Percentiles rank a stretch among this genome's conserved stretches.
These are phyloP conservation scores for Macheiramphus alcinus DNA, from an alignment of 2,113 vertebrate genomes.

Conservation along the genomic window DNA sequence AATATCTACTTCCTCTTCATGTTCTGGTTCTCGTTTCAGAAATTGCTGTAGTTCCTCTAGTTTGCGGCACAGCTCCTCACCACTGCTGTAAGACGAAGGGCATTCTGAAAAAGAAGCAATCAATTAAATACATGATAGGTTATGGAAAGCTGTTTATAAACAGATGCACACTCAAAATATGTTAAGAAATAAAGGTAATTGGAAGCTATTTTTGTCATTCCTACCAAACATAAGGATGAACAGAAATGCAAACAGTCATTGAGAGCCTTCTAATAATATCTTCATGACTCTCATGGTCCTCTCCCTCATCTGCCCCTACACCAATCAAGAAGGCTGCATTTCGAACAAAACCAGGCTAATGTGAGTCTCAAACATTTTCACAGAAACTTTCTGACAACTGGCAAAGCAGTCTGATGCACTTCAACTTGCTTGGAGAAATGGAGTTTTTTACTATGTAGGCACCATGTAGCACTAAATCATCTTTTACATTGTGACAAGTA, in stretches of 20 bases:
- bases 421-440: neutral
- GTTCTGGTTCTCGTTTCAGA: slow-evolving; percentile 90
- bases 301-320: neutral
- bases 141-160: slow-evolving; percentile 36
- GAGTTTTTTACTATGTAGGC: neutral
- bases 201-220: neutral
- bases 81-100: slow-evolving; percentile 83
- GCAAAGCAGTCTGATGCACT: neutral
- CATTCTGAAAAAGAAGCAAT: slow-evolving; percentile 78
- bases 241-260: neutral
- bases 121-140: neutral
- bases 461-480: neutral
- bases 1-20: slow-evolving; percentile 87
- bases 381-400: neutral
- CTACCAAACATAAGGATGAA: neutral
- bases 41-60: slow-evolving; percentile 90
- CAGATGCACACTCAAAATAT: neutral
- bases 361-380: neutral
- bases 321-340: neutral
- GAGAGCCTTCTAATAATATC: neutral
- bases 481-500: neutral
- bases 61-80: slow-evolving; percentile 83
- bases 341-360: neutral
- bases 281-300: neutral
- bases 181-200: neutral